Evolutionary conservation across 2,113 vertebrate species (phyloP).

Genomic region (Oncorhynchus tshawytscha): DNA sequence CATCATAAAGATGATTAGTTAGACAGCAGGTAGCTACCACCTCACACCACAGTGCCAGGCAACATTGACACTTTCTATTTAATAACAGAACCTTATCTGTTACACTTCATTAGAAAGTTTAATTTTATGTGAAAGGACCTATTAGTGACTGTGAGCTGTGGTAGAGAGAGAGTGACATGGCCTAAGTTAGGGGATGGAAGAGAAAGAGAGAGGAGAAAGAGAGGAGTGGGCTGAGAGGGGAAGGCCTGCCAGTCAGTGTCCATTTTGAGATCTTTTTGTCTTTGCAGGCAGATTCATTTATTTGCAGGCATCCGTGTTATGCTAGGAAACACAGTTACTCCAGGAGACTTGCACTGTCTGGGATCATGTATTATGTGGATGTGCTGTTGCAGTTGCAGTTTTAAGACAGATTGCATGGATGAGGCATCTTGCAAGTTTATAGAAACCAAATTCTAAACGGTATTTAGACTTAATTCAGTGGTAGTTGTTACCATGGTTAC

Average conservation of each 20-base stretch:
- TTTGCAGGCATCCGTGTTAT: conserved; percentile 8
- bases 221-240: neutral
- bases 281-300: conserved; percentile 13
- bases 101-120: conserved; percentile 25
- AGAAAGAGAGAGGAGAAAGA: neutral
- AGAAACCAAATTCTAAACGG: neutral
- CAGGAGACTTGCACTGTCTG: conserved; percentile 6
- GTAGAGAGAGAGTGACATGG: neutral
- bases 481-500: neutral
- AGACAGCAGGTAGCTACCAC: neutral
- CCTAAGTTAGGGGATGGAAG: neutral
- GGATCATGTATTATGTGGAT: neutral
- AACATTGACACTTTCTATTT: conserved; percentile 9
- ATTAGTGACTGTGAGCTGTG: conserved; percentile 1
- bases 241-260: neutral
- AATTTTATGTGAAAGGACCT: conserved; percentile 15
- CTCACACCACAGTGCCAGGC: neutral
- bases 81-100: conserved; percentile 8
- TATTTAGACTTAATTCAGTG: neutral
- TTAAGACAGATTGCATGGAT: neutral
- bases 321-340: conserved; percentile 5
- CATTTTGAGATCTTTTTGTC: conserved; percentile 8
- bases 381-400: neutral
- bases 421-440: neutral
- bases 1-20: conserved; percentile 6